Evolutionary conservation across 2,888 invertebrate species (phyloP), one percentile per base, ranked within the genome.

Genomic region (Fragum fragum): DNA sequence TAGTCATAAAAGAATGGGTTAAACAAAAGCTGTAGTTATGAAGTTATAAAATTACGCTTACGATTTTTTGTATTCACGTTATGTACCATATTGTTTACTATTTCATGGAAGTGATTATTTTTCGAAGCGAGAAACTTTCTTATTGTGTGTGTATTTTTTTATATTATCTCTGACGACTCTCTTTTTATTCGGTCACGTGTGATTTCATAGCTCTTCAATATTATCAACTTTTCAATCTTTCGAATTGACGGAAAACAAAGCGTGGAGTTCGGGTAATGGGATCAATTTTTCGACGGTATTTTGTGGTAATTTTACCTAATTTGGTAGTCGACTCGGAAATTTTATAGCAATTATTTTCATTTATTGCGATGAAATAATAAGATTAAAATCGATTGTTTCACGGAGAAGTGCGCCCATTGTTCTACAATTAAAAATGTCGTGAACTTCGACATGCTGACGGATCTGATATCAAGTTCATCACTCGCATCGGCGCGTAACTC

Each of bases 211-310:
- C 28, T n/a, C 7, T 28, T 32, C 18, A n/a, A 9, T 18, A 32
- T 61, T 61, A 61, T 61, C 61, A 32, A 16, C 18, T 7, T n/a
- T 32, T 32, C 2, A 32, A 61, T 61, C 61, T 61, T 32, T 32
- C 61, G 21, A 57, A 32, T 32, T 61, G 61, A 32, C 32, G 61
- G 32, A 61, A 61, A 28, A 61, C 61, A 61, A 61, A 61, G 61
- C n/a, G 32, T n/a, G 32, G 32, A 32, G 32, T 11, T 2, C 61
- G 21, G 6, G 61, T 61, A 32, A 29, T 28, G 61, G 18, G 61
- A 61, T 32, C 47, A n/a, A 61, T 16, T 32, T 61, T 61, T 32
- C 61, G 61, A 29, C 29, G 29, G 32, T 61, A 29, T 29, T 61
- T 1, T 32, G 29, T 18, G 29, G 32, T 32, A 61, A 61, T 61